Evolutionary conservation across 92 coral and sea anemone species (phyloP).

Genomic region (Epizoanthus fatuus): DNA sequence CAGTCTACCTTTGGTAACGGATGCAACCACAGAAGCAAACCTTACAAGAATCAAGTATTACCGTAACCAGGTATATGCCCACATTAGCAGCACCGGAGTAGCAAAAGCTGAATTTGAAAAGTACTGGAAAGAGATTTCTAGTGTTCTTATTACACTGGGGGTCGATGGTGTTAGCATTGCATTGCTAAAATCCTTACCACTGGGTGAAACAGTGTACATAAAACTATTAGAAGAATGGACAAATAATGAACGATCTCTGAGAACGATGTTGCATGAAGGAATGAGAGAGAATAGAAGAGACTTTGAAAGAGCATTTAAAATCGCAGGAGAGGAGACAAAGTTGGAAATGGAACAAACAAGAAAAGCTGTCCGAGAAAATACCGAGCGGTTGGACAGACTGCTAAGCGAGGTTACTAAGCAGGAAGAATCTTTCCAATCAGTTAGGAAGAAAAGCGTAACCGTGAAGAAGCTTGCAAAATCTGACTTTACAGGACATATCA

Average conservation of each 20-base stretch:
- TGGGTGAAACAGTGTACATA: background rate
- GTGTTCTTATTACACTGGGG: conserved; percentile 54
- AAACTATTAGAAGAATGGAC: background rate
- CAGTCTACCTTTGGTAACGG: conserved; percentile 46
- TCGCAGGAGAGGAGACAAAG: background rate
- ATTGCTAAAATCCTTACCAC: conserved; percentile 38
- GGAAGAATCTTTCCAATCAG: background rate
- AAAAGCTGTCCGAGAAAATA: background rate
- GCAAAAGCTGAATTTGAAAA: conserved; percentile 37
- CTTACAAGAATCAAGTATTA: conserved; percentile 49
- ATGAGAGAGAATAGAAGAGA: background rate
- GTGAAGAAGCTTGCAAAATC: conserved; percentile 52
- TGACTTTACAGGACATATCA: conserved; percentile 58
- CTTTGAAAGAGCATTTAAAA: background rate
- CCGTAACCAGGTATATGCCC: conserved; percentile 37
- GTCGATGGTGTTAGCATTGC: conserved; percentile 45
- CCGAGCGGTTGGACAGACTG: background rate
- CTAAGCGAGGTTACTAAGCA: background rate
- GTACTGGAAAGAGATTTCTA: conserved; percentile 62
- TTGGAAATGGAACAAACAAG: background rate
- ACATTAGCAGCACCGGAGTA: conserved; percentile 18
- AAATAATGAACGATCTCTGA: background rate
- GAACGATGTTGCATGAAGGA: background rate
- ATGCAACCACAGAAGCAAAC: conserved; percentile 52
- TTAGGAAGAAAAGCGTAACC: background rate